Percentiles rank a stretch among this genome's conserved stretches.
Conservation (phyloP, 2,888 invertebrate species). For the Archaeoteleia sp. region DNA sequence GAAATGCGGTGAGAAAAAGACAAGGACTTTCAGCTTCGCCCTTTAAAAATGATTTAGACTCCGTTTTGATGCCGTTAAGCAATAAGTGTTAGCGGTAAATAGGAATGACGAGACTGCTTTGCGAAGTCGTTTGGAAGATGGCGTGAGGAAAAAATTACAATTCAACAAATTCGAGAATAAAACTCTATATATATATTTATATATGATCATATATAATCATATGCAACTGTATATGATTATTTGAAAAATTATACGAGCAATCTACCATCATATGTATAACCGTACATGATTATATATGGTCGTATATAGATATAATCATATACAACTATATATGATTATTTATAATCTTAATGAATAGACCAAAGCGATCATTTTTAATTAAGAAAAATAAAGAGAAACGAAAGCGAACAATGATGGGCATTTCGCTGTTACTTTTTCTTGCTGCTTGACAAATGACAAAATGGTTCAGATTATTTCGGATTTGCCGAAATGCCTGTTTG, state of each 20-base stretch:
- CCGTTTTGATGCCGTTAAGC: constrained; percentile 32
- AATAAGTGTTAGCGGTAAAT: constrained; percentile 27
- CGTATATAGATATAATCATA: constrained; percentile 10
- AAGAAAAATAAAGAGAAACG: constrained; percentile 27
- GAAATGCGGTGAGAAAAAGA: constrained; percentile 18
- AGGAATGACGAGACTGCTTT: constrained; percentile 18
- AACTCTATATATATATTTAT: constrained; percentile 1
- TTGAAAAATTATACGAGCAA: too few species aligned
- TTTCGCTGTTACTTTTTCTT: constrained; percentile 32
- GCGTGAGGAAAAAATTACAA: not conserved
- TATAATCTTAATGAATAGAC: constrained; percentile 16
- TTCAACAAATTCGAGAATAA: constrained; percentile 11
- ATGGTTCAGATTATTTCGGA: constrained; percentile 12
- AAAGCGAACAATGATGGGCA: constrained; percentile 25
- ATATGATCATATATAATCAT: too few species aligned
- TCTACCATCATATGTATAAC: too few species aligned
- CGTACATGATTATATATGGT: constrained; percentile 26
- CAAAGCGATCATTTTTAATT: constrained; percentile 34
- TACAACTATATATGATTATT: constrained; percentile 4
- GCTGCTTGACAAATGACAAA: constrained; percentile 17
- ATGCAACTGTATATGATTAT: not conserved
- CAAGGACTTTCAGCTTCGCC: constrained; percentile 18
- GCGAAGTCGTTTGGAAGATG: constrained; percentile 11
- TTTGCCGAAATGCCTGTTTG: constrained; percentile 35
- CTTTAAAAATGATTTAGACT: constrained; percentile 27